These are phyloP conservation scores for Zophobas morio DNA, from an alignment of 1,140 invertebrate genomes.

Conservation along the genomic window DNA sequence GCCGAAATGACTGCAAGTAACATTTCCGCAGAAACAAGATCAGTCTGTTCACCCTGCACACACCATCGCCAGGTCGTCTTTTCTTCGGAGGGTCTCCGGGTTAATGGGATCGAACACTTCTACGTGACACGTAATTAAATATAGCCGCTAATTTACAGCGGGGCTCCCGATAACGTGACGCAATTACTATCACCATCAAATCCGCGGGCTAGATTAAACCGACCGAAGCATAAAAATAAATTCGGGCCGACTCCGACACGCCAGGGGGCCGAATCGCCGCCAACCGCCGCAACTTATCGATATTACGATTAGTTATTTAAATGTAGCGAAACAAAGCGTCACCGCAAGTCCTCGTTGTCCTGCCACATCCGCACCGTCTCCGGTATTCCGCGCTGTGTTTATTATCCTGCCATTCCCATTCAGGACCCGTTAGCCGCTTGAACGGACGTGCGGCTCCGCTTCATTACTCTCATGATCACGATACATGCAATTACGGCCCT, in stretches of 20 bases:
- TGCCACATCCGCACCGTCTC: too few relatives aligned
- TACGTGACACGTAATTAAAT: conserved; percentile 14
- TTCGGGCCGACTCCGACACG: too few relatives aligned
- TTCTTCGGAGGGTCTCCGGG: neutral
- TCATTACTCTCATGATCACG: conserved; percentile 43
- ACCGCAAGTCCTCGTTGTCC: too few relatives aligned
- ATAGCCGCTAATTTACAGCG: conserved; percentile 1
- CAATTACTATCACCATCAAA: conserved; percentile 6
- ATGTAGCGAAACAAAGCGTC: too few relatives aligned
- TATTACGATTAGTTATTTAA: too few relatives aligned
- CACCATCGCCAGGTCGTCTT: conserved; percentile 50
- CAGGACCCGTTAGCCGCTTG: conserved; percentile 42
- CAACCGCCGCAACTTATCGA: too few relatives aligned
- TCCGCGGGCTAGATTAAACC: neutral
- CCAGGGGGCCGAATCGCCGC: too few relatives aligned
- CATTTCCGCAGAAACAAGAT: conserved; percentile 75
- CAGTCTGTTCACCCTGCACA: conserved; percentile 74
- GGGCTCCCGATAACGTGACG: neutral
- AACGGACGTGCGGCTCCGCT: conserved; percentile 37
- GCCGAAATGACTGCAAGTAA: conserved; percentile 75
- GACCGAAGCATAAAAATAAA: too few relatives aligned
- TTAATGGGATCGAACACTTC: conserved; percentile 3
- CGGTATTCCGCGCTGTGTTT: conserved; percentile 35
- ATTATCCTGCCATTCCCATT: conserved; percentile 48
- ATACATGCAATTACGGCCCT: conserved; percentile 37